These are phyloP conservation scores for Cydia pomonella DNA, from an alignment of 1,140 invertebrate species.

Conservation along the genomic window DNA sequence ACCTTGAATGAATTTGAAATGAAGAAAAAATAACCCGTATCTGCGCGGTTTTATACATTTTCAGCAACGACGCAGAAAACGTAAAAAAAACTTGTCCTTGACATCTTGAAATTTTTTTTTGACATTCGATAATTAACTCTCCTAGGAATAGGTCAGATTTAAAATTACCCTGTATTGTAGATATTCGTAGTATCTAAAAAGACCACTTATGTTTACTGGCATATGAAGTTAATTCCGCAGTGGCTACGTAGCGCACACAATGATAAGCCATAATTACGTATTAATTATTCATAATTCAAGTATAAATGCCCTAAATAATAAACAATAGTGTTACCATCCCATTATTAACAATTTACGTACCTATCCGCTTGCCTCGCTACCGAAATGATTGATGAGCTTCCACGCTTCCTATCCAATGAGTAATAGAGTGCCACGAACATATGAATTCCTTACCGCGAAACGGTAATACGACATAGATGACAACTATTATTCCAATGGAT, in stretches of 20 bases:
- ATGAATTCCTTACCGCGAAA: constrained; percentile 63
- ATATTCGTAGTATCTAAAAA: no score
- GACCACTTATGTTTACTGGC: background rate
- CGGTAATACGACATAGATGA: constrained; percentile 39
- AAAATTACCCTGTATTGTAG: no score
- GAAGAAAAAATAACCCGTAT: no score
- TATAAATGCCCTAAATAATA: constrained; percentile 48
- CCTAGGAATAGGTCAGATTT: no score
- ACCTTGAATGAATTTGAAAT: no score
- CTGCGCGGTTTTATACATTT: no score
- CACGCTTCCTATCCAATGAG: constrained; percentile 55
- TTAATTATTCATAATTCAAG: constrained; percentile 22
- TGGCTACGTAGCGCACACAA: background rate
- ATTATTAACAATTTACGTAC: constrained; percentile 76
- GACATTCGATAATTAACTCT: no score
- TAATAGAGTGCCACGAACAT: constrained; percentile 72
- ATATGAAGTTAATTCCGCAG: background rate
- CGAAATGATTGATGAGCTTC: constrained; percentile 69
- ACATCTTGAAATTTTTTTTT: no score
- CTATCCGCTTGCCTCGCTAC: constrained; percentile 39
- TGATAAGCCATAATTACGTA: constrained; percentile 4
- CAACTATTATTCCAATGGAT: constrained; percentile 9
- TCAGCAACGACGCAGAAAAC: no score
- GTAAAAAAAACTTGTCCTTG: no score
- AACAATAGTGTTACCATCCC: constrained; percentile 62